Percentiles rank a stretch among this genome's conserved stretches.
Conservation (phyloP, 1,140 invertebrate genomes). For the Drosophila ficusphila region DNA sequence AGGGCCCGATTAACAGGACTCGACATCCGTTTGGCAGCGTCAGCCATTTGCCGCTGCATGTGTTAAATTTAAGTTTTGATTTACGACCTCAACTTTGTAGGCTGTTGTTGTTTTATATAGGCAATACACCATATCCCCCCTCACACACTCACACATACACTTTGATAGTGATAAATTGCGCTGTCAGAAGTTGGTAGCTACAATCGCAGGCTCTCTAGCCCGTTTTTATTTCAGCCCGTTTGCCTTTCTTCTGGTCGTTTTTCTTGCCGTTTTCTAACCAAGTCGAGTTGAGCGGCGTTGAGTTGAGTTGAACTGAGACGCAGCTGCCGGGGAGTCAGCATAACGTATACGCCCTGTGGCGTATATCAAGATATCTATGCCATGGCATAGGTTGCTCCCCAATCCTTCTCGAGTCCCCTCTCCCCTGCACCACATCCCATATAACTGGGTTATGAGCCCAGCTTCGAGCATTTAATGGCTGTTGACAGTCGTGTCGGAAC, state of each 20-base stretch:
- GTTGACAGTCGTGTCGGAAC: constrained; percentile 81
- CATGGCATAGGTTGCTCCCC: constrained; percentile 64
- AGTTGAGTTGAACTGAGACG: constrained; percentile 15
- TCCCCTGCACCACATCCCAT: constrained; percentile 7
- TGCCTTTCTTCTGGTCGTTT: constrained; percentile 18
- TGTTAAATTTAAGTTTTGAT: constrained; percentile 83
- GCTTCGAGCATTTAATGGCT: constrained; percentile 80
- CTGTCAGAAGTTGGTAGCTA: constrained; percentile 80
- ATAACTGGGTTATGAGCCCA: constrained; percentile 65
- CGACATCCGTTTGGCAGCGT: constrained; percentile 54
- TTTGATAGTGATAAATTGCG: constrained; percentile 79
- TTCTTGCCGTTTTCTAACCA: constrained; percentile 20
- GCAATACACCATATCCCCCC: constrained; percentile 47
- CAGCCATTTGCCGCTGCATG: constrained; percentile 78
- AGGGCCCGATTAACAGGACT: constrained; percentile 62
- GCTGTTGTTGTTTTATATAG: constrained; percentile 66
- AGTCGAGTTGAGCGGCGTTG: constrained; percentile 13
- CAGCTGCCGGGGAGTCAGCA: constrained; percentile 49
- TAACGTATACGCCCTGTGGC: constrained; percentile 43
- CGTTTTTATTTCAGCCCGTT: constrained; percentile 30
- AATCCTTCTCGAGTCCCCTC: too few species aligned
- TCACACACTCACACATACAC: constrained; percentile 39
- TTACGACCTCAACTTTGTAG: constrained; percentile 82
- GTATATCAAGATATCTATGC: constrained; percentile 62
- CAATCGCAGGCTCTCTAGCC: constrained; percentile 59